Percentiles rank a stretch among this genome's conserved stretches.
Conservation (phyloP, 92 coral and sea anemone genomes). For the Zoanthus gigantus region DNA sequence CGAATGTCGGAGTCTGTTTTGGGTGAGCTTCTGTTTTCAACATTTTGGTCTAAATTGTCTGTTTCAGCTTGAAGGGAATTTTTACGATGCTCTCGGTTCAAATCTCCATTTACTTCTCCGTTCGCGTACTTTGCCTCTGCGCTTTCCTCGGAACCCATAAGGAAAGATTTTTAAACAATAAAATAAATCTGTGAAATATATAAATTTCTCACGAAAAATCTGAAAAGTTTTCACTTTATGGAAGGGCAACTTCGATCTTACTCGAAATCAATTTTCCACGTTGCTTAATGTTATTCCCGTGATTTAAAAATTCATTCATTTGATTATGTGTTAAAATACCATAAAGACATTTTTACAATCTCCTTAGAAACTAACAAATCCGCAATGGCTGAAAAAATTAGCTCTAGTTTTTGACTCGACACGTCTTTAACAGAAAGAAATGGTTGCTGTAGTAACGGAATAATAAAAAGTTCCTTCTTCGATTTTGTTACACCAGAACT, state of each 20-base stretch:
- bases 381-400: neutral
- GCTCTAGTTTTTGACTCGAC: neutral
- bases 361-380: constrained; percentile 45
- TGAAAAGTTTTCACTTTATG: neutral
- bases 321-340: constrained; percentile 55
- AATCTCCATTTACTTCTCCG: constrained; percentile 59
- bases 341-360: constrained; percentile 23
- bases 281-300: neutral
- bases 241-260: neutral
- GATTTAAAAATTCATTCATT: constrained; percentile 53
- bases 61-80: neutral
- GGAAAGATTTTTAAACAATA: neutral
- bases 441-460: neutral
- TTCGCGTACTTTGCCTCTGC: constrained; percentile 29
- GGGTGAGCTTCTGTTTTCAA: constrained; percentile 5
- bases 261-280: constrained; percentile 14
- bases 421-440: constrained; percentile 4
- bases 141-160: constrained; percentile 69
- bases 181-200: neutral
- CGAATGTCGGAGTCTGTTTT: constrained; percentile 59
- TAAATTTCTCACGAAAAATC: neutral
- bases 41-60: constrained; percentile 20
- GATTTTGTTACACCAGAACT: neutral
- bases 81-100: constrained; percentile 23
- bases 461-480: neutral